Conservation (phyloP, 2,888 invertebrate genomes). For the Brachyopa scutellaris region DNA sequence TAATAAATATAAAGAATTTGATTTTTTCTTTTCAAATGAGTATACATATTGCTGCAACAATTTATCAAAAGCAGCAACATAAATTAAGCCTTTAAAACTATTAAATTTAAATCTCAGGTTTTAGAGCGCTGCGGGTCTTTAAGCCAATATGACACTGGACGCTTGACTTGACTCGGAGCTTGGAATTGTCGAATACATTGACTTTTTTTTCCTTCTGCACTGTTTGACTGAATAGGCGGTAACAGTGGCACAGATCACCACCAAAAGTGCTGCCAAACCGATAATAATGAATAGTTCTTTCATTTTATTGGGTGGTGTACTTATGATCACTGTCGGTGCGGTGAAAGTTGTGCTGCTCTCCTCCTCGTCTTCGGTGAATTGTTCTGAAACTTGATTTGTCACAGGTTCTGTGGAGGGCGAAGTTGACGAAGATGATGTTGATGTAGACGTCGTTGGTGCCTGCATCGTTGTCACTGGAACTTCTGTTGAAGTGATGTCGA, state of each 20-base stretch:
- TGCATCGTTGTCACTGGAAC: background rate
- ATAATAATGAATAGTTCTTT: conserved; percentile 56
- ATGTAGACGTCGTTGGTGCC: background rate
- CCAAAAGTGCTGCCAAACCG: conserved; percentile 58
- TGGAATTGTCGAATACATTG: conserved; percentile 76
- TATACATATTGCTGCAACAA: conserved; percentile 27
- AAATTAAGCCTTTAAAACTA: background rate
- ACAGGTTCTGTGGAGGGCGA: background rate
- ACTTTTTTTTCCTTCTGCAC: conserved; percentile 72
- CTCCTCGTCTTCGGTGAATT: background rate
- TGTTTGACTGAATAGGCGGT: background rate
- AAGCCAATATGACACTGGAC: conserved; percentile 57
- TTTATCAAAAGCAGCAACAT: background rate
- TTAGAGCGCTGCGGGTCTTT: conserved; percentile 49
- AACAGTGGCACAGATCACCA: conserved; percentile 67
- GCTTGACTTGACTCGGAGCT: conserved; percentile 76
- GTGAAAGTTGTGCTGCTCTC: conserved; percentile 3
- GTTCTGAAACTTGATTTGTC: background rate
- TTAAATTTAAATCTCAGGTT: conserved; percentile 50
- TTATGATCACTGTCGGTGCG: conserved; percentile 16
- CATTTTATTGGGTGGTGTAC: conserved; percentile 45
- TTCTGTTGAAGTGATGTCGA: conserved; percentile 1
- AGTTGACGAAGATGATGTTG: conserved; percentile 3
- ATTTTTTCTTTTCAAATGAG: no score
- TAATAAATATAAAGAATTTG: conserved; percentile 28